Percentiles rank a stretch among this genome's conserved stretches.
Evolutionary conservation across 2,888 invertebrate genomes (phyloP).

Genomic region (Geophilus truncorum): DNA sequence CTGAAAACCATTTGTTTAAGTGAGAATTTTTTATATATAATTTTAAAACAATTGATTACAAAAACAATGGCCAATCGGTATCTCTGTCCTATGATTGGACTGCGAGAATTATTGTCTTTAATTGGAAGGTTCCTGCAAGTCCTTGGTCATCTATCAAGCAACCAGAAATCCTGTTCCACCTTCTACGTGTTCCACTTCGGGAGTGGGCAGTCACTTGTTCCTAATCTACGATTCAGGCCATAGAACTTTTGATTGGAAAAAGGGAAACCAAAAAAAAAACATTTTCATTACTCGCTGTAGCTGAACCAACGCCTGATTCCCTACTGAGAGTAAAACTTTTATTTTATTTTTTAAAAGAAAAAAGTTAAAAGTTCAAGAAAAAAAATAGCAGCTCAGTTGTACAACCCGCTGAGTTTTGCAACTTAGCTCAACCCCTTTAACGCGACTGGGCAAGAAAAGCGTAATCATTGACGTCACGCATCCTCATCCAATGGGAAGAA

Average conservation of each 20-base stretch:
- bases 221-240: neutral
- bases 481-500: neutral
- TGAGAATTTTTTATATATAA: too few relatives aligned
- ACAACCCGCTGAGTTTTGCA: neutral
- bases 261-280: neutral
- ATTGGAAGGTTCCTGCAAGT: neutral
- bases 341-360: neutral
- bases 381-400: neutral
- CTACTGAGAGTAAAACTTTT: neutral
- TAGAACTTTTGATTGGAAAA: neutral
- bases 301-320: neutral
- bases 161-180: constrained; percentile 5
- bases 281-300: neutral
- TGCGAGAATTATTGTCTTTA: neutral
- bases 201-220: neutral
- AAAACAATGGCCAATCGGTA: neutral
- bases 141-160: constrained; percentile 5
- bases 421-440: constrained; percentile 20
- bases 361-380: neutral
- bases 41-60: too few relatives aligned
- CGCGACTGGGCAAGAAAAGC: neutral
- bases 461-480: constrained; percentile 8
- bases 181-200: neutral
- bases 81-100: neutral
- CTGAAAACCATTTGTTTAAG: too few relatives aligned